phyloP scores from a whole-genome alignment of 2,888 invertebrate genomes.

The Rhamnusium bicolor region DNA sequence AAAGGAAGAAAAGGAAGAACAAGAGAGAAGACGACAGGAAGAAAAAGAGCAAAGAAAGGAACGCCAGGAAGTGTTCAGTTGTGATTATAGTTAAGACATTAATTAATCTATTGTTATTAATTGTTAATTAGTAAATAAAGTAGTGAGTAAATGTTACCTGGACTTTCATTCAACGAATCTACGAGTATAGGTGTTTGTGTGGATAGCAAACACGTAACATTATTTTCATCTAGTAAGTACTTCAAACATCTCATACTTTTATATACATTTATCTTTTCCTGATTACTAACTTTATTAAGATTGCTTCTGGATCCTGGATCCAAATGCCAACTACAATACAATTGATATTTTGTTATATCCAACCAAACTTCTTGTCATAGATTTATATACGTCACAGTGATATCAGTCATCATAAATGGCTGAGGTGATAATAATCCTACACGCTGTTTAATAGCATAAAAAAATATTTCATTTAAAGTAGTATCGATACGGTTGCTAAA shows the following conservation, averaged over 20 bases:
- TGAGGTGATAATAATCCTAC: conserved; percentile 3
- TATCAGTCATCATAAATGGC: conserved; percentile 12
- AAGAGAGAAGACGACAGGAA: no score
- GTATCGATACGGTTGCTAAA: conserved; percentile 20
- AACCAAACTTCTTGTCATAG: conserved; percentile 6
- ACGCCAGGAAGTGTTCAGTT: no score
- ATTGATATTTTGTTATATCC: conserved; percentile 10
- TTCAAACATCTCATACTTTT: not conserved
- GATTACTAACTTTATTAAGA: conserved; percentile 15
- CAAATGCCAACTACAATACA: conserved; percentile 21
- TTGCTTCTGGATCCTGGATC: conserved; percentile 14
- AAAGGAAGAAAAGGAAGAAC: no score
- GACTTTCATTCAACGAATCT: no score
- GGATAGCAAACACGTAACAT: no score
- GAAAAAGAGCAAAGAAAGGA: no score
- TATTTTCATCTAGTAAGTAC: not conserved
- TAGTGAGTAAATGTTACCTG: no score
- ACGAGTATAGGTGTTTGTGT: no score
- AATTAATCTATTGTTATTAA: no score
- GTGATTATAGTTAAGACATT: no score
- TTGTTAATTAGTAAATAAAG: no score
- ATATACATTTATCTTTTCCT: conserved; percentile 11
- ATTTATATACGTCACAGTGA: not conserved
- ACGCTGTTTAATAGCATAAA: not conserved
- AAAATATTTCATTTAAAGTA: conserved; percentile 5